phyloP scores from a whole-genome alignment of 2,888 invertebrate genomes.

The Ariolimax columbianus region DNA sequence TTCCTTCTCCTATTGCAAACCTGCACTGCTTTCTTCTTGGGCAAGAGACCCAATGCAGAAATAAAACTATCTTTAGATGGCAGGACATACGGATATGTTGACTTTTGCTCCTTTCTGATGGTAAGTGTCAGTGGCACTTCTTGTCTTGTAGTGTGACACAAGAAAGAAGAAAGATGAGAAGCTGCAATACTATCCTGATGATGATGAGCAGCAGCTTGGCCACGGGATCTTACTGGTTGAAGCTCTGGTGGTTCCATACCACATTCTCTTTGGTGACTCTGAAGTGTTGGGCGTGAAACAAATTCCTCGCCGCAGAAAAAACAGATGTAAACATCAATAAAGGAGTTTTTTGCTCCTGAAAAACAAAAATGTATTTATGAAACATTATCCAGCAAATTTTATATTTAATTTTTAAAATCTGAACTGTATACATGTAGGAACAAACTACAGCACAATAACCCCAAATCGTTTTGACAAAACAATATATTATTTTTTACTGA shows the following conservation, averaged over 20 bases:
- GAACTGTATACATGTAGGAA: no score
- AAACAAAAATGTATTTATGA: constrained; percentile 29
- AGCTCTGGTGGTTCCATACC: constrained; percentile 33
- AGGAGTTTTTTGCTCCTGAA: neutral
- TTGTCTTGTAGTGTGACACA: neutral
- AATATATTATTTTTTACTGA: no score
- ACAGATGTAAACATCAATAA: constrained; percentile 71
- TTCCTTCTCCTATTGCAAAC: constrained; percentile 57
- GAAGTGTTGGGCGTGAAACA: constrained; percentile 61
- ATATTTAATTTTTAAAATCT: no score
- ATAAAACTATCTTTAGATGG: constrained; percentile 54
- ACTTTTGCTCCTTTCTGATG: constrained; percentile 8
- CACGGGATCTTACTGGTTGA: neutral
- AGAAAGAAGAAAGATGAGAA: neutral
- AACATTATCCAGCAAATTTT: no score
- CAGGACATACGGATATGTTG: constrained; percentile 40
- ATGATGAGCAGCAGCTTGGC: neutral
- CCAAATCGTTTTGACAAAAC: no score
- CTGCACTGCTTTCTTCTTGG: constrained; percentile 63
- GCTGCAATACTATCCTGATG: no score
- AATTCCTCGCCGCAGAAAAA: constrained; percentile 74
- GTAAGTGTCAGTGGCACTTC: constrained; percentile 22
- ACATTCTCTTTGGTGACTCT: constrained; percentile 67
- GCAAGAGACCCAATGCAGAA: constrained; percentile 61
- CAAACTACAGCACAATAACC: no score